phyloP scores from a whole-genome alignment of 2,113 vertebrate species.

The Macrotis lagotis region DNA sequence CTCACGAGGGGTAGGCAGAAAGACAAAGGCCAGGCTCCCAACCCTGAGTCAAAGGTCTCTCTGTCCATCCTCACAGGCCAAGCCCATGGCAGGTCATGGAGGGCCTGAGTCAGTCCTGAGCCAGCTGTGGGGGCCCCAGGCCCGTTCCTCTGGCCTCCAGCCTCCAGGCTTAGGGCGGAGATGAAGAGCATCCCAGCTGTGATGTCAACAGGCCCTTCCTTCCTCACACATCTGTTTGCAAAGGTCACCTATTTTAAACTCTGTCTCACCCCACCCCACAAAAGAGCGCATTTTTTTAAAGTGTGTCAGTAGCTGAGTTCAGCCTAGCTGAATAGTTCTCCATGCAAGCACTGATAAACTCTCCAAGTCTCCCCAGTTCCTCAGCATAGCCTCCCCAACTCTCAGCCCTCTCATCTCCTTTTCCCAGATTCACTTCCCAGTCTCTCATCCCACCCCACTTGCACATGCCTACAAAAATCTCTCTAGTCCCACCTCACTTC shows the following conservation, averaged over 20 bases:
- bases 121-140: neutral
- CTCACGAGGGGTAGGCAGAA: neutral
- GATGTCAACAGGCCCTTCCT: constrained; percentile 68
- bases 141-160: neutral
- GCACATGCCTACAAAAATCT: too few species aligned
- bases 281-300: constrained; percentile 53
- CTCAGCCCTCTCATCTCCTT: neutral
- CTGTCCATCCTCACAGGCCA: neutral
- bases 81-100: neutral
- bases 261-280: constrained; percentile 53
- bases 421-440: neutral
- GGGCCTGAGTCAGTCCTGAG: neutral
- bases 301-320: constrained; percentile 25
- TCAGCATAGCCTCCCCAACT: neutral
- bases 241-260: constrained; percentile 75
- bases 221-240: constrained; percentile 69
- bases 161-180: neutral
- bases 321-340: constrained; percentile 10
- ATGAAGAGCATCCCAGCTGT: constrained; percentile 46
- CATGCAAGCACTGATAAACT: neutral
- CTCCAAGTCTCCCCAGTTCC: neutral
- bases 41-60: neutral
- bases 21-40: neutral
- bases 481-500: neutral
- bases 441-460: neutral